phyloP scores from a whole-genome alignment of 2,888 invertebrate species.

The Lepidochrysops patricia region DNA sequence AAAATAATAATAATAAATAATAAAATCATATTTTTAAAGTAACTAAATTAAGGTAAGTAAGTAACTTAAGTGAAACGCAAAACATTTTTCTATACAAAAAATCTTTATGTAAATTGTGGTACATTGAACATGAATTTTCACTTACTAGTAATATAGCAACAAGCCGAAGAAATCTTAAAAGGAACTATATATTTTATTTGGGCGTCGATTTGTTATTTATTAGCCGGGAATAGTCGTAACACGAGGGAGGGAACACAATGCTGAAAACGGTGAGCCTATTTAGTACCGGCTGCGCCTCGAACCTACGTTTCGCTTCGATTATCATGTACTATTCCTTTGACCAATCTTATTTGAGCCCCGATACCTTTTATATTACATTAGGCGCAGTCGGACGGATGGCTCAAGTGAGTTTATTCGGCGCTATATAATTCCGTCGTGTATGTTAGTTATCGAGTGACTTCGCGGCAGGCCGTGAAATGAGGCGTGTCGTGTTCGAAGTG shows the following conservation, averaged over 20 bases:
- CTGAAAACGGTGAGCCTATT: slow-evolving; percentile 67
- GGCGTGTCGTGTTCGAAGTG: slow-evolving; percentile 52
- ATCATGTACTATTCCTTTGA: slow-evolving; percentile 34
- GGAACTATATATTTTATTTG: slow-evolving; percentile 66
- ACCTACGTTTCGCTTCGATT: slow-evolving; percentile 52
- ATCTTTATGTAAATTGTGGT: slow-evolving; percentile 9
- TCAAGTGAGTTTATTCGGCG: slow-evolving; percentile 37
- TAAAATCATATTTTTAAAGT: too few relatives aligned
- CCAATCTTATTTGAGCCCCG: slow-evolving; percentile 47
- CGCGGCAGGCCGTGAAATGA: slow-evolving; percentile 55
- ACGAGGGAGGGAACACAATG: slow-evolving; percentile 61
- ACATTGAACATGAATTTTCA: slow-evolving; percentile 28
- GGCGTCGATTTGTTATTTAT: slow-evolving; percentile 73
- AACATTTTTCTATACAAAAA: neutral
- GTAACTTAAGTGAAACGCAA: neutral
- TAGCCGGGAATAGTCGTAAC: slow-evolving; percentile 69
- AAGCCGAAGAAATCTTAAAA: slow-evolving; percentile 47
- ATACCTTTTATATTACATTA: slow-evolving; percentile 37
- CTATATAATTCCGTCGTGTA: slow-evolving; percentile 45
- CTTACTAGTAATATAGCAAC: slow-evolving; percentile 29
- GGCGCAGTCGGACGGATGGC: slow-evolving; percentile 32
- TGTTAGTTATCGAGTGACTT: slow-evolving; percentile 56
- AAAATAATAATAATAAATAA: too few relatives aligned
- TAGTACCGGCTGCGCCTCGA: slow-evolving; percentile 60
- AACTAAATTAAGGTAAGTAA: too few relatives aligned